Percentiles rank a stretch among this genome's conserved stretches.
These are phyloP conservation scores for Emydocephalus ijimae DNA, from an alignment of 2,113 vertebrate species.

Conservation along the genomic window DNA sequence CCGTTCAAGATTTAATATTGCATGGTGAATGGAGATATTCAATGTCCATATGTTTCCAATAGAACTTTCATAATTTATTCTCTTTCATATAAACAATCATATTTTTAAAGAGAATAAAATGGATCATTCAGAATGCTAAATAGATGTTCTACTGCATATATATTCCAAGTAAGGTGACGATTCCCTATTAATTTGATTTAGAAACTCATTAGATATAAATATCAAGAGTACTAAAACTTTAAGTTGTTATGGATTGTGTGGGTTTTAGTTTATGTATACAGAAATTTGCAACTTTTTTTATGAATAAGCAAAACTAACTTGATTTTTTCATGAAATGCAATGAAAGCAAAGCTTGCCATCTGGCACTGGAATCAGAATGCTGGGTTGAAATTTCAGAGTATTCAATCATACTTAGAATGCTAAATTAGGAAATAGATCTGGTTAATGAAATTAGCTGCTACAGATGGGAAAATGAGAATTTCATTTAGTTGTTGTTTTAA, in stretches of 20 bases:
- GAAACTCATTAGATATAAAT: neutral
- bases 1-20: neutral
- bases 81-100: neutral
- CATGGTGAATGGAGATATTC: neutral
- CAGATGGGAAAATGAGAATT: neutral
- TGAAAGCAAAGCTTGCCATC: neutral
- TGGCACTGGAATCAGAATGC: neutral
- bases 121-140: neutral
- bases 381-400: neutral
- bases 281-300: neutral
- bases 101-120: neutral
- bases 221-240: neutral
- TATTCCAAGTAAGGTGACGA: too few relatives aligned
- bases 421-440: neutral
- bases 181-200: neutral
- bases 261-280: neutral
- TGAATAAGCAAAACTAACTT: neutral
- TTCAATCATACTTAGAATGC: neutral
- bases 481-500: neutral
- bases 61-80: neutral
- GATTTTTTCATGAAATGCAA: neutral
- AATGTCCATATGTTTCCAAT: neutral
- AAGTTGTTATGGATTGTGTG: neutral
- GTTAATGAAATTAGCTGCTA: neutral
- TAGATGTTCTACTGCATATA: neutral